These are phyloP conservation scores for Polietes domitor DNA, from an alignment of 2,888 invertebrate genomes.

Conservation along the genomic window DNA sequence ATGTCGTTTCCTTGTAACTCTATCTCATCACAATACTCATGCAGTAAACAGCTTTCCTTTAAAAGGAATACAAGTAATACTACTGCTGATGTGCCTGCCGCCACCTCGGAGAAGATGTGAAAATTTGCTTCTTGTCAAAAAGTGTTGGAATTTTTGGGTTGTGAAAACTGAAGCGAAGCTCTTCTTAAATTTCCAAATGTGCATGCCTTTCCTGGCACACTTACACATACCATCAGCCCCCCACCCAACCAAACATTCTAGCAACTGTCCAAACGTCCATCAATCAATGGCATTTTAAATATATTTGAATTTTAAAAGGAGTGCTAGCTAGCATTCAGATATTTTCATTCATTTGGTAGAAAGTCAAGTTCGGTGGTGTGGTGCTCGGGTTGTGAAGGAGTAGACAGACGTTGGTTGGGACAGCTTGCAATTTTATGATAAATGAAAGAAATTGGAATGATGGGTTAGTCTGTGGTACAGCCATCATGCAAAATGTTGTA, in stretches of 20 bases:
- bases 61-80: not conserved
- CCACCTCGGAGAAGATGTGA: not conserved
- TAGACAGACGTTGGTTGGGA: not conserved
- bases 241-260: not conserved
- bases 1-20: too few relatives aligned
- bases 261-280: conserved; percentile 17
- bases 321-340: not conserved
- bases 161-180: not conserved
- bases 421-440: not conserved
- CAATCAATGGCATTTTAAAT: conserved; percentile 23
- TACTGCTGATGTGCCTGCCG: not conserved
- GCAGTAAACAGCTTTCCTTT: not conserved
- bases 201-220: not conserved
- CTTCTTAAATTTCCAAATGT: conserved; percentile 1
- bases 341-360: not conserved
- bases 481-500: not conserved
- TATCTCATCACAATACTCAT: not conserved
- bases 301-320: not conserved
- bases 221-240: not conserved
- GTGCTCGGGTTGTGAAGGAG: not conserved
- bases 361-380: not conserved
- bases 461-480: not conserved
- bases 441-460: not conserved
- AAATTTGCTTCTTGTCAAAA: conserved; percentile 5
- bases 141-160: not conserved